Evolutionary conservation across 2,113 vertebrate genomes (phyloP), one percentile per base, ranked within the genome.

Genomic region (Sakesphorus luctuosus): DNA sequence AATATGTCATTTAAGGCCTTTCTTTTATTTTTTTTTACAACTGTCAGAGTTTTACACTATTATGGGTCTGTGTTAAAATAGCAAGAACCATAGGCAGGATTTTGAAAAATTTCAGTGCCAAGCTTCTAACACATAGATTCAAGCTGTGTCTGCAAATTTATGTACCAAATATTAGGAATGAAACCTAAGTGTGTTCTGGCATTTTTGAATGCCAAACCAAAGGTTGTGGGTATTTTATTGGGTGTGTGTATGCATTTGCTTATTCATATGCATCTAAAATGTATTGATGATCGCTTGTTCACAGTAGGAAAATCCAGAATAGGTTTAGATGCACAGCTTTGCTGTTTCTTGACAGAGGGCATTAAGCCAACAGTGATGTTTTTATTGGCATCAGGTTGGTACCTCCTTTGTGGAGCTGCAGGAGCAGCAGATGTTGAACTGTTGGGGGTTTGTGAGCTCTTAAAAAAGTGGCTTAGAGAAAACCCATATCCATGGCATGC

Each of bases 371-470:
- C 44, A 77, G 61, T 16, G 71, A 47, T 83, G 16, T n/a, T 95
- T 90, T 83, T 90, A 43, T 77, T 96, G 96, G 91, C 78, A 50
- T 58, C 5, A 72, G 38, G 28, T 35, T 86, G 62, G 36, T 52
- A 28, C 89, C 79, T 92, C 77, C 75, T 82, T 63, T 3, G 4
- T 79, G 53, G 14, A 89, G 53, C 66, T 56, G 56, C 44, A 33
- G 75, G 53, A 66, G 43, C 35, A 80, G 61, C 79, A 96, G 86
- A 96, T 94, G 89, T 84, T 89, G 72, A 96, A 59, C 74, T 77
- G 16, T 46, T 88, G 72, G 87, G 55, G 81, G 87, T 87, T 79
- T 84, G 31, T 68, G 67, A 73, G 36, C 24, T 93, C 68, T 61
- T 75, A 69, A 90, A 92, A 92, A 46, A 49, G 46, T 18, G 62